Conservation (phyloP, 2,888 invertebrate genomes). For the Diloba caeruleocephala region DNA sequence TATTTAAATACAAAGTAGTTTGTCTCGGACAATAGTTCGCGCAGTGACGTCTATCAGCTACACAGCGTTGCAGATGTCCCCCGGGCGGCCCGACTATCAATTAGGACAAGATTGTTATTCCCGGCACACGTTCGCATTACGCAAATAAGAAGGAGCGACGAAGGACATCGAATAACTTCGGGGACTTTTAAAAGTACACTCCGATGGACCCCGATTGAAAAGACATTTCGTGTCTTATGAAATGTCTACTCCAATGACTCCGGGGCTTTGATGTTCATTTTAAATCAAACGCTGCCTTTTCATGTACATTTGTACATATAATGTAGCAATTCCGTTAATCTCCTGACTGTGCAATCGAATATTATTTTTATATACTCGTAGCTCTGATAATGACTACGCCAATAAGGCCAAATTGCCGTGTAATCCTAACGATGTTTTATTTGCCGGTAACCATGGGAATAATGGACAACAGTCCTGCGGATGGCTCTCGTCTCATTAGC, state of each 20-base stretch:
- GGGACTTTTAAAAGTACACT: constrained; percentile 41
- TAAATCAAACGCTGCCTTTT: constrained; percentile 25
- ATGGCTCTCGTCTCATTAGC: constrained; percentile 86
- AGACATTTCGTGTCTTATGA: constrained; percentile 43
- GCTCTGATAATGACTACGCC: constrained; percentile 10
- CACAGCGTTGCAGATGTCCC: constrained; percentile 18
- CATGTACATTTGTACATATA: constrained; percentile 19
- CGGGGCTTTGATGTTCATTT: constrained; percentile 37
- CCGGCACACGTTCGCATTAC: constrained; percentile 50
- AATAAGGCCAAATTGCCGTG: constrained; percentile 29
- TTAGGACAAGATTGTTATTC: constrained; percentile 53
- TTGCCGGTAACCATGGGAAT: constrained; percentile 65
- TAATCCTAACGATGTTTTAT: constrained; percentile 53
- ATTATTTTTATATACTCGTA: constrained; percentile 29
- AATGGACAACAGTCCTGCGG: constrained; percentile 70
- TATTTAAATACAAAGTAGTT: too few species aligned
- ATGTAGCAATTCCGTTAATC: constrained; percentile 25
- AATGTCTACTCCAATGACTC: constrained; percentile 25
- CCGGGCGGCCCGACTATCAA: constrained; percentile 41
- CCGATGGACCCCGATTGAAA: constrained; percentile 43
- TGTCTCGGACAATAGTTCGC: not conserved
- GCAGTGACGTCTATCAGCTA: not conserved
- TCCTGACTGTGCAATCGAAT: constrained; percentile 12
- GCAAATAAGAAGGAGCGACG: constrained; percentile 54
- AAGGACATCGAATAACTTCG: constrained; percentile 50